A percentile compares a stretch with the other conserved stretches of the same genome.
phyloP scores from a whole-genome alignment of 2,113 vertebrate genomes.

The Gymnobelideus leadbeateri region DNA sequence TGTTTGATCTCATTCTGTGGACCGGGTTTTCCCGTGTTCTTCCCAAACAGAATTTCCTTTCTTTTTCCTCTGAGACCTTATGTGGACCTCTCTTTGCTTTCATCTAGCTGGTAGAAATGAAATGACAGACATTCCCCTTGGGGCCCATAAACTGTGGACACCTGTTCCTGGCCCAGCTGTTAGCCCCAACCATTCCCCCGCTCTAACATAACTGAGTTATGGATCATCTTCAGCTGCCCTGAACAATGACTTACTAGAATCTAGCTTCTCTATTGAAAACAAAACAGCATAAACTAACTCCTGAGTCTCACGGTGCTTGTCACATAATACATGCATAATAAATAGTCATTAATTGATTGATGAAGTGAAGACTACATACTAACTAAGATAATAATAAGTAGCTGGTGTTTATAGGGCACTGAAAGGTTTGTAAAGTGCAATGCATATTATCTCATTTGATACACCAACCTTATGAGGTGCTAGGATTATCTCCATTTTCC shows the following conservation, averaged over 20 bases:
- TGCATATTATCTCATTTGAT: background rate
- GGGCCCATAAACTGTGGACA: background rate
- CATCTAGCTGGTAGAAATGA: background rate
- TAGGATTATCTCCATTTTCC: background rate
- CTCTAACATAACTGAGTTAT: background rate
- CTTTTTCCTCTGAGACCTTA: background rate
- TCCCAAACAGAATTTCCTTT: background rate
- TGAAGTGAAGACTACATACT: no score
- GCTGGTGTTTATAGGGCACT: background rate
- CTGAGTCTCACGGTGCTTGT: background rate
- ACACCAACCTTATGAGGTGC: background rate
- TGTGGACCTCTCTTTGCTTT: background rate
- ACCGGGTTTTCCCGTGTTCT: background rate
- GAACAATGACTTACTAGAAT: background rate
- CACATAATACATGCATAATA: background rate
- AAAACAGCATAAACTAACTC: background rate
- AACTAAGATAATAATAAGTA: no score
- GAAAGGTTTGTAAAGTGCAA: background rate
- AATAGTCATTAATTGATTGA: background rate
- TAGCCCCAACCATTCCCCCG: background rate
- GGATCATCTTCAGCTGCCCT: background rate
- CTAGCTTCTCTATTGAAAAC: background rate
- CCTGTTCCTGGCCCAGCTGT: background rate
- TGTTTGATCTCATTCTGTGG: background rate
- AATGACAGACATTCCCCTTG: background rate